Conservation (phyloP, 2,113 vertebrate genomes). For the Oncorhynchus clarkii region DNA sequence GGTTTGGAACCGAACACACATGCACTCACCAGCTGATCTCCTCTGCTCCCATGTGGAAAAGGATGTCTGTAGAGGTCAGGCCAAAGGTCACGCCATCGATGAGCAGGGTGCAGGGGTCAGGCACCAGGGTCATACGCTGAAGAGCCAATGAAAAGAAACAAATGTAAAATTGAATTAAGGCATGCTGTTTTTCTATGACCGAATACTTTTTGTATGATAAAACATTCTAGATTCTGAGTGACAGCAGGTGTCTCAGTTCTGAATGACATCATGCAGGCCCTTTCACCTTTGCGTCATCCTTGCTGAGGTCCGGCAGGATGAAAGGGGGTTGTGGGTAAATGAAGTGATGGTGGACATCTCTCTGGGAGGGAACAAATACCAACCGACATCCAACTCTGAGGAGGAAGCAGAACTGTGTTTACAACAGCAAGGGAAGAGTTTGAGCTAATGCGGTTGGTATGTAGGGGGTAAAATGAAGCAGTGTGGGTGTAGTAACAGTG, state of each 20-base stretch:
- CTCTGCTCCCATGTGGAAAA: slow-evolving; percentile 89
- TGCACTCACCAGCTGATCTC: slow-evolving; percentile 86
- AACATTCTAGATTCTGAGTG: not conserved
- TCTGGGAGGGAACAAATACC: slow-evolving; percentile 83
- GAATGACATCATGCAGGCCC: not conserved
- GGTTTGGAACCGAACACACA: slow-evolving; percentile 29
- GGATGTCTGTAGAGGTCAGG: slow-evolving; percentile 86
- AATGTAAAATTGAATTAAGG: not conserved
- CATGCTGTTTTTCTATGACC: too few relatives aligned
- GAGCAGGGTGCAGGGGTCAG: slow-evolving; percentile 88
- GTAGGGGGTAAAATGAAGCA: not conserved
- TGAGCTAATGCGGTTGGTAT: not conserved
- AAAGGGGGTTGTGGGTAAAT: slow-evolving; percentile 91
- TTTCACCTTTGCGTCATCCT: slow-evolving; percentile 79
- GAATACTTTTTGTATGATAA: too few relatives aligned
- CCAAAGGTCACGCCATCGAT: slow-evolving; percentile 81
- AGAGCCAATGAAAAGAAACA: too few relatives aligned
- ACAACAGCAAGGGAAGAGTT: not conserved
- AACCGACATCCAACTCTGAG: slow-evolving; percentile 73
- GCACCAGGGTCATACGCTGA: slow-evolving; percentile 83
- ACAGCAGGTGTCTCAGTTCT: not conserved
- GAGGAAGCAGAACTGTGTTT: not conserved
- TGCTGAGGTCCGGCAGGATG: slow-evolving; percentile 61
- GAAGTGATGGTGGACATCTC: slow-evolving; percentile 83
- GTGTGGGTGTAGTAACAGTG: not conserved